Evolutionary conservation across 1,140 invertebrate species (phyloP).

Genomic region (Anoplolepis gracilipes): DNA sequence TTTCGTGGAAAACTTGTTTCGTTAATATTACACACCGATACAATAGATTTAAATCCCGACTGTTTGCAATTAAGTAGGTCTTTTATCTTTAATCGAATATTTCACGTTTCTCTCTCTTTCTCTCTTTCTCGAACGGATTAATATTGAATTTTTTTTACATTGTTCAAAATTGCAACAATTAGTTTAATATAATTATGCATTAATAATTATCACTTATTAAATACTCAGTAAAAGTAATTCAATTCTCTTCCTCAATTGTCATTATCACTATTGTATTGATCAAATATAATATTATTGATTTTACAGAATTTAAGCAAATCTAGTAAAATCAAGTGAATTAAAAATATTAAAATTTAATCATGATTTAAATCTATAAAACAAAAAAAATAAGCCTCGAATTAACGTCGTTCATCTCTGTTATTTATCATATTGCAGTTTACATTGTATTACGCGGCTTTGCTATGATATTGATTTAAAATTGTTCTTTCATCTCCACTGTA

Average conservation of each 20-base stretch:
- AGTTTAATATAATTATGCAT: not conserved
- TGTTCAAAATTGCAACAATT: not conserved
- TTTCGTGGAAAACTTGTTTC: not conserved
- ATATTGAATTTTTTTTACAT: not conserved
- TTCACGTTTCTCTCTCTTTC: not conserved
- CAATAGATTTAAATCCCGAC: too few relatives aligned
- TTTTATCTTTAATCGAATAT: not conserved
- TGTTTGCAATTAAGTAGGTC: not conserved
- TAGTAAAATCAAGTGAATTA: not conserved
- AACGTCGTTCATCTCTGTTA: not conserved
- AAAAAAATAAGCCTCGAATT: not conserved
- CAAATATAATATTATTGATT: not conserved
- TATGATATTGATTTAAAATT: not conserved
- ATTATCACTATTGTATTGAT: too few relatives aligned
- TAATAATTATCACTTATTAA: not conserved
- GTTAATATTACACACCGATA: not conserved
- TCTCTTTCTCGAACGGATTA: not conserved
- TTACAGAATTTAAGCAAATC: not conserved
- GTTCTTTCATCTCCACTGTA: not conserved
- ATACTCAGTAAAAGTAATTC: not conserved
- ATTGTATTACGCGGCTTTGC: not conserved
- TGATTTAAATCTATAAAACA: not conserved
- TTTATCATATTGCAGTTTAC: not conserved
- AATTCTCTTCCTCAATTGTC: not conserved
- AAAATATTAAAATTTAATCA: not conserved